Evolutionary conservation across 2,113 vertebrate species (phyloP).

Genomic region (Pantherophis guttatus): DNA sequence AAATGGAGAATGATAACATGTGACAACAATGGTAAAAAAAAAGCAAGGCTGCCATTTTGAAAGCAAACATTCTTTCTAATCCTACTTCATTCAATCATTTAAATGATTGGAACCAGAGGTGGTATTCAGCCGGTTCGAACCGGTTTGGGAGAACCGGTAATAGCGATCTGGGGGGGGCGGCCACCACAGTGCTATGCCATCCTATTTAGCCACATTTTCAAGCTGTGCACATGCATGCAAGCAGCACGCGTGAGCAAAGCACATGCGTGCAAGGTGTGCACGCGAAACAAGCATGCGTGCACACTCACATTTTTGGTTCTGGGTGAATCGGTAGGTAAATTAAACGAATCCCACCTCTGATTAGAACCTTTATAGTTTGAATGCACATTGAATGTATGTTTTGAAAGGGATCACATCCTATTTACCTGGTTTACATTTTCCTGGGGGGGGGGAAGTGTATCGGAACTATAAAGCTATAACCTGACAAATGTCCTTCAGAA

Average conservation of each 20-base stretch:
- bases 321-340: too few relatives aligned
- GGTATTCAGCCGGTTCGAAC: too few relatives aligned
- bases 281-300: too few relatives aligned
- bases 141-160: too few relatives aligned
- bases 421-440: neutral
- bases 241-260: too few relatives aligned
- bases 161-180: too few relatives aligned
- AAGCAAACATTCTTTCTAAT: neutral
- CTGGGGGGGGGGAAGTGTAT: neutral
- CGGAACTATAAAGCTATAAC: neutral
- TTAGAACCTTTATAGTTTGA: neutral
- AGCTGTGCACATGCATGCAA: too few relatives aligned
- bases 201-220: too few relatives aligned
- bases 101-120: neutral
- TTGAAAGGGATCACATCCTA: neutral
- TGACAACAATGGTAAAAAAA: neutral
- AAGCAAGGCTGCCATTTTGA: neutral
- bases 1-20: neutral
- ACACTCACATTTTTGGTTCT: too few relatives aligned
- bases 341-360: neutral
- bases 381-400: neutral
- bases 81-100: neutral
- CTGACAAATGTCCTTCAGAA: neutral
- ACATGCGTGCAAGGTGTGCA: too few relatives aligned
- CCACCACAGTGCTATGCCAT: too few relatives aligned